Base-by-base conservation (phyloP, 2,797 vertebrate species). In the Pitangus sulphuratus region DNA sequence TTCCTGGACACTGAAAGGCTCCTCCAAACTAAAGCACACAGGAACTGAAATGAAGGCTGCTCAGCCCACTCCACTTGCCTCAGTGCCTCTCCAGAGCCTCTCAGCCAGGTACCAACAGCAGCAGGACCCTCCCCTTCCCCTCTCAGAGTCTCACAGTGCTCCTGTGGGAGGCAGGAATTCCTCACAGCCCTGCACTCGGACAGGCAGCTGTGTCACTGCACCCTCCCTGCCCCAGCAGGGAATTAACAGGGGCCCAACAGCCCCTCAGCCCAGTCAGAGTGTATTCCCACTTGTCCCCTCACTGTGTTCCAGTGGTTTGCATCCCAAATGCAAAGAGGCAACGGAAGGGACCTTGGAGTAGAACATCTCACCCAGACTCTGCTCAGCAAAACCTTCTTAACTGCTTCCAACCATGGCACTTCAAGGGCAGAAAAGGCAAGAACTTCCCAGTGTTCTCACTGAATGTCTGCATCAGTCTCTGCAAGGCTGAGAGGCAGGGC, bases 121-220 rank as follows among this genome's bases (percentile, higher is more conserved):
- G 28, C 71, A 74, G 21, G 50, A 66, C 9, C 3, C 15, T 1
- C 33, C 47, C 21, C 17, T 4, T 14, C 5, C 61, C 44, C 39
- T 18, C 75, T 24, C 61, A 9, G 35, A 28, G 45, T 61, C 65
- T 57, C 3, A 2, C 1, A 44, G 60, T 5, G 60, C 50, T 92
- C 45, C 77, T 13, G 3, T 42, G 90, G 83, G 66, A 53, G 60
- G 18, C 53, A 28, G 19, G 33, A 28, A 17, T 40, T 80, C 64
- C 84, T 45, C 16, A 15, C 95, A 95, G 77, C 88, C 76, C 81
- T 83, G 54, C 40, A 19, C 22, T 87, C 40, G 16, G 7, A 53
- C 62, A 58, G 25, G 62, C 91, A 96, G 79, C 88, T 71, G 70
- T 54, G 66, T n/a, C 48, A 18, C 53, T 48, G 48, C 92, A 51